These are phyloP conservation scores for Thaumatotibia leucotreta DNA, from an alignment of 1,140 invertebrate genomes.

Conservation along the genomic window DNA sequence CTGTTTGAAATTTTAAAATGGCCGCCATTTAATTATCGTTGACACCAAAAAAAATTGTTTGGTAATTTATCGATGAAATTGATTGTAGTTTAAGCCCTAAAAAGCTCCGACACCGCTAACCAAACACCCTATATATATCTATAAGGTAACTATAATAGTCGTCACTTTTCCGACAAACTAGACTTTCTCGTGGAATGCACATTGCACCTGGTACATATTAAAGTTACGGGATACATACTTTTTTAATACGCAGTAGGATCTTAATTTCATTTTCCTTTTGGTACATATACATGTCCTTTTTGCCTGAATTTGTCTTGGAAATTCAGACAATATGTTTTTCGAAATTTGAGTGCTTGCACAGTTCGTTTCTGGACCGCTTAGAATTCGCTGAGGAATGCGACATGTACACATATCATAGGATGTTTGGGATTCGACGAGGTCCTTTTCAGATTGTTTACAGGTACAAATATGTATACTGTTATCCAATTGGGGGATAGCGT, in stretches of 20 bases:
- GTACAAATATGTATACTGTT: background rate
- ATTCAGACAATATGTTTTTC: background rate
- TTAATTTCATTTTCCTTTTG: background rate
- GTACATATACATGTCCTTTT: background rate
- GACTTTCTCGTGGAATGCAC: too few species aligned
- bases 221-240: background rate
- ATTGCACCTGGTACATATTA: too few species aligned
- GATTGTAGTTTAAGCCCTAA: too few species aligned
- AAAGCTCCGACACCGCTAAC: too few species aligned
- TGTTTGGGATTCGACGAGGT: background rate
- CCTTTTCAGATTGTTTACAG: background rate
- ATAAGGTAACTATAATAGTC: too few species aligned
- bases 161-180: too few species aligned
- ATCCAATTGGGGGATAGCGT: background rate
- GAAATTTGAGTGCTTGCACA: background rate
- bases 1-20: too few species aligned
- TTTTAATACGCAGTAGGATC: background rate
- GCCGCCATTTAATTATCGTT: too few species aligned
- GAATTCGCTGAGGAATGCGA: background rate
- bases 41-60: too few species aligned
- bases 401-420: background rate
- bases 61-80: too few species aligned
- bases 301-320: background rate
- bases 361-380: background rate
- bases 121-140: too few species aligned